phyloP scores from a whole-genome alignment of 1,140 invertebrate species.

The Penaeus japonicus region DNA sequence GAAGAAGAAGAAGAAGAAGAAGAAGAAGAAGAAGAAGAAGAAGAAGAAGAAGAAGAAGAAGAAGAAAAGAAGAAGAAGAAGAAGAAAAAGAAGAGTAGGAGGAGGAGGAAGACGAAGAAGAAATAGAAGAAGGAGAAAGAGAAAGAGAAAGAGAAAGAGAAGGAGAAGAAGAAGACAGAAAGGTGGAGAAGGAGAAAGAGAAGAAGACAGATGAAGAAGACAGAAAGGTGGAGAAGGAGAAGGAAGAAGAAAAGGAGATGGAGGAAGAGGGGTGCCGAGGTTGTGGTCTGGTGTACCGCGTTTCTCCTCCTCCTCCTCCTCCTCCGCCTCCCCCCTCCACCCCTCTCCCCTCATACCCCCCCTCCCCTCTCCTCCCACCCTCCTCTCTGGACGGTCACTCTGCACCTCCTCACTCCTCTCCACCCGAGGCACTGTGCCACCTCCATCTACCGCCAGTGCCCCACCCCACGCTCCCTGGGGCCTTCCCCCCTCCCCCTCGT shows the following conservation, averaged over 20 bases:
- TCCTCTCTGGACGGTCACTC: neutral
- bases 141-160: neutral
- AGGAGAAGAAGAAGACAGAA: neutral
- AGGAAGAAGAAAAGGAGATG: neutral
- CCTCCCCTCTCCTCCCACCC: neutral
- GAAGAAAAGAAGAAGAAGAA: neutral
- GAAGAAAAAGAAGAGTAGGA: too few relatives aligned
- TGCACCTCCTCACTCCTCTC: too few relatives aligned
- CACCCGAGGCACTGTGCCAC: too few relatives aligned
- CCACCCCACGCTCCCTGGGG: too few relatives aligned
- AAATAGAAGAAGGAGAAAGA: neutral
- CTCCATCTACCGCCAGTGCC: too few relatives aligned
- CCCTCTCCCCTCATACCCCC: neutral
- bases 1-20: slow-evolving; percentile 12
- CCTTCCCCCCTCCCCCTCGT: neutral
- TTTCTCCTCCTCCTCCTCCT: neutral
- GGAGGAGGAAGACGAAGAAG: neutral
- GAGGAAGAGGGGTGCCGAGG: slow-evolving; percentile 24
- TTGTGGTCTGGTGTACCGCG: slow-evolving; percentile 23
- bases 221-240: neutral
- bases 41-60: neutral
- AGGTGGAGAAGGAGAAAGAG: slow-evolving; percentile 2
- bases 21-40: neutral
- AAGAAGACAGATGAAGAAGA: neutral
- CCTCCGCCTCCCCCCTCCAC: neutral